Evolutionary conservation across 2,797 vertebrate species (phyloP), one percentile per base, ranked within the genome.

Genomic region (Acanthopagrus latus): DNA sequence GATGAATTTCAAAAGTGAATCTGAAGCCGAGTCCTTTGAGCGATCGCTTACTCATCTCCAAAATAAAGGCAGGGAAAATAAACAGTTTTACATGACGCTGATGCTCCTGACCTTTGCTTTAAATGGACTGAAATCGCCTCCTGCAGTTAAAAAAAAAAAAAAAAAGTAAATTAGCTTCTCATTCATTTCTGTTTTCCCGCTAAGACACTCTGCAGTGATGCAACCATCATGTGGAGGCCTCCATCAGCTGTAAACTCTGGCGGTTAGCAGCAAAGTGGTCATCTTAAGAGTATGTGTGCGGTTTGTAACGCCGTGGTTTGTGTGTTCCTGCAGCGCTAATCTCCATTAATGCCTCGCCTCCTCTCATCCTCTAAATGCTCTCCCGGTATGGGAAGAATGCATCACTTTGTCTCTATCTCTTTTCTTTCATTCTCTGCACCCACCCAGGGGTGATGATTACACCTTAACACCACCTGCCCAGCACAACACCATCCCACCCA

Each of bases 351-450:
- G 71, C 81, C 85, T 86, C 16, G 65, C 75, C 83, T 81, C 69
- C 29, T 58, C 81, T 89, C 86, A 23, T 83, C 83, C 79, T 75
- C 62, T 87, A 89, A 92, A 84, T 23, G 74, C 89, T 76, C 38
- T 43, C 64, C 56, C 20, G 84, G 76, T 66, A 89, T 89, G 85
- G 50, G 23, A 90, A 88, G 92, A 93, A 93, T 94, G 87, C 87
- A 74, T 65, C 84, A 70, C 83, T 90, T 84, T 87, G 71, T 86
- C 71, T 88, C 69, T 51, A 29, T 81, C 25, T 66, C 86, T 75
- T 52, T 21, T 75, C 51, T 55, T 46, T 74, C 29, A 57, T 29
- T 63, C 64, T 56, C 29, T 4, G 10, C 64, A 78, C 72, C 86
- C 83, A 84, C 87, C 87, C 77, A 50, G 84, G 75, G 87, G 73